These are phyloP conservation scores for Pomacea maculata DNA, from an alignment of 1,140 invertebrate species.

Conservation along the genomic window DNA sequence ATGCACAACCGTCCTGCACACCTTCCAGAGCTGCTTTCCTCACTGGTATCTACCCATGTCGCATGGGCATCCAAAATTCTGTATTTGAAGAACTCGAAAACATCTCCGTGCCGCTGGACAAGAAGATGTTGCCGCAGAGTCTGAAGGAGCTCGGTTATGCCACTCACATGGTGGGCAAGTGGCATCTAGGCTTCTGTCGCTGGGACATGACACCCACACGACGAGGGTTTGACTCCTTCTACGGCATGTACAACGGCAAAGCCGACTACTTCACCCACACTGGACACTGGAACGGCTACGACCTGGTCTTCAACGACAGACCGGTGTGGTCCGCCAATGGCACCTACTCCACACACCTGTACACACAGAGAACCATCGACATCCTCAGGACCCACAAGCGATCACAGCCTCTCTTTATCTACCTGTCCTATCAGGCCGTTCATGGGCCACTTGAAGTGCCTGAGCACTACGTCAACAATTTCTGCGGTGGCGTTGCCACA, in stretches of 20 bases:
- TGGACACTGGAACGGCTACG: slow-evolving; percentile 37
- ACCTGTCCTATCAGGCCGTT: slow-evolving; percentile 44
- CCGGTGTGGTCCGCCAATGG: slow-evolving; percentile 28
- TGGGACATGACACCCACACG: slow-evolving; percentile 53
- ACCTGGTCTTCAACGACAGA: slow-evolving; percentile 33
- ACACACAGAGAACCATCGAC: slow-evolving; percentile 24
- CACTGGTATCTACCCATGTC: slow-evolving; percentile 8
- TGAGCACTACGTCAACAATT: slow-evolving; percentile 38
- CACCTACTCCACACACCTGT: slow-evolving; percentile 49
- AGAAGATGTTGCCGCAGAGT: slow-evolving; percentile 54
- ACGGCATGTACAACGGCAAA: slow-evolving; percentile 46
- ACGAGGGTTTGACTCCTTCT: slow-evolving; percentile 63
- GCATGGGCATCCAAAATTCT: slow-evolving; percentile 1
- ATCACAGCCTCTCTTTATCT: slow-evolving; percentile 41
- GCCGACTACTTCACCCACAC: slow-evolving; percentile 41
- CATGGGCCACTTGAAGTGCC: slow-evolving; percentile 53
- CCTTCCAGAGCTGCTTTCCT: neutral
- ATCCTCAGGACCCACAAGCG: neutral
- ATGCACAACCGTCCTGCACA: slow-evolving; percentile 9
- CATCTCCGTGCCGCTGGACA: slow-evolving; percentile 49
- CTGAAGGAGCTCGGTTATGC: slow-evolving; percentile 53
- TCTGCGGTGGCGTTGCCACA: slow-evolving; percentile 4
- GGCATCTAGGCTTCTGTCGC: slow-evolving; percentile 64
- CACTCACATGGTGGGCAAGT: slow-evolving; percentile 64
- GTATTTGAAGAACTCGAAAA: slow-evolving; percentile 29